These are phyloP conservation scores for Lophotriccus pileatus DNA, from an alignment of 2,797 vertebrate species.

Conservation along the genomic window DNA sequence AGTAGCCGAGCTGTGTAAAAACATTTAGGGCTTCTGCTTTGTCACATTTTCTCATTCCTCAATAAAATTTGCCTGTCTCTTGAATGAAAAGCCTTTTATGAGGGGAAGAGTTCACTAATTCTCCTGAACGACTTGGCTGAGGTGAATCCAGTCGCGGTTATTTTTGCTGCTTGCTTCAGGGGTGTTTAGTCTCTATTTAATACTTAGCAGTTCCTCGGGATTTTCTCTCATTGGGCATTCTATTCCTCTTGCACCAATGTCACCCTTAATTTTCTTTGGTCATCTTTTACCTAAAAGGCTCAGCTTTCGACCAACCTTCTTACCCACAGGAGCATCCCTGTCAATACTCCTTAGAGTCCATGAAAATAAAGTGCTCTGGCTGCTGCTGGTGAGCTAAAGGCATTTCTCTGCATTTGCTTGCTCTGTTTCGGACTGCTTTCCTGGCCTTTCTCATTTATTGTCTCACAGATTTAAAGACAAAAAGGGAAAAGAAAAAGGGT, in stretches of 20 bases:
- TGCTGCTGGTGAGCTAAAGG: conserved; percentile 33
- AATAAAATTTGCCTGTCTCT: background rate
- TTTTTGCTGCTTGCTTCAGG: background rate
- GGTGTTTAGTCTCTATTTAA: background rate
- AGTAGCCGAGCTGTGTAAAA: background rate
- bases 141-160: background rate
- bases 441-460: background rate
- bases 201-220: background rate
- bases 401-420: background rate
- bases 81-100: background rate
- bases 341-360: conserved; percentile 11
- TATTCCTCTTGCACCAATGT: background rate
- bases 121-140: background rate
- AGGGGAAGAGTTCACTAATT: background rate
- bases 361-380: conserved; percentile 20
- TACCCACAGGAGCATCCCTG: conserved; percentile 20
- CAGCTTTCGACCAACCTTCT: background rate
- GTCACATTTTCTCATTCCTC: background rate
- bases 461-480: background rate
- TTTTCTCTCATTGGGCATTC: background rate
- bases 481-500: background rate
- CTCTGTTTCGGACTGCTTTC: background rate
- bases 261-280: conserved; percentile 20
- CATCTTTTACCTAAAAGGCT: background rate
- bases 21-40: background rate